Evolutionary conservation across 2,113 vertebrate species (phyloP).

Genomic region (Connochaetes taurinus): DNA sequence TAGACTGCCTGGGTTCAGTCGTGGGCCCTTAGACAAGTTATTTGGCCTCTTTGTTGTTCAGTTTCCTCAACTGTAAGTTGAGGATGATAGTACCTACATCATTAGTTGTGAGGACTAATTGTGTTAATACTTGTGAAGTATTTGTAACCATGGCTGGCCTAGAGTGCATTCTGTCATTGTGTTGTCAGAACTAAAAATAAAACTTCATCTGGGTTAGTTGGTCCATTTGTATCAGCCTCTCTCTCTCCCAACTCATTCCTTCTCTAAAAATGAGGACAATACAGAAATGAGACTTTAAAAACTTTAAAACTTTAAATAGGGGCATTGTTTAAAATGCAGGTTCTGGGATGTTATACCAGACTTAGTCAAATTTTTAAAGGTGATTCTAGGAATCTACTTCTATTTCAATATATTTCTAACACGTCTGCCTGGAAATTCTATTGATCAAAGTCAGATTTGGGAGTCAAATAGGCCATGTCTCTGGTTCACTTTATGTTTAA

Average conservation of each 20-base stretch:
- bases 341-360: not conserved
- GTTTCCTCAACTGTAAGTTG: not conserved
- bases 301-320: not conserved
- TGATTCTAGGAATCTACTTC: not conserved
- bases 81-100: not conserved
- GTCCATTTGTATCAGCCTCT: not conserved
- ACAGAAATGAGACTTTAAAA: conserved; percentile 23
- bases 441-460: not conserved
- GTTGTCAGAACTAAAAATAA: not conserved
- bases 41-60: not conserved
- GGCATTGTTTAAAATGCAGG: not conserved
- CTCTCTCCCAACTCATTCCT: not conserved
- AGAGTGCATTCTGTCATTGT: not conserved
- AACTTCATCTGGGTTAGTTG: not conserved
- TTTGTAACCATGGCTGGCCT: not conserved
- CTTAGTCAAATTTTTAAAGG: not conserved
- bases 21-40: not conserved
- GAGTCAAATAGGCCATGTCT: not conserved
- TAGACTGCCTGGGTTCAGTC: not conserved
- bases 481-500: not conserved
- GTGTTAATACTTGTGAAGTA: not conserved
- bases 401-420: not conserved
- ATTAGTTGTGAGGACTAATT: not conserved
- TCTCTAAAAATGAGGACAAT: conserved; percentile 13
- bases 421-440: not conserved